Conservation (phyloP, 2,888 invertebrate species). For the Diachrysia chrysitis region DNA sequence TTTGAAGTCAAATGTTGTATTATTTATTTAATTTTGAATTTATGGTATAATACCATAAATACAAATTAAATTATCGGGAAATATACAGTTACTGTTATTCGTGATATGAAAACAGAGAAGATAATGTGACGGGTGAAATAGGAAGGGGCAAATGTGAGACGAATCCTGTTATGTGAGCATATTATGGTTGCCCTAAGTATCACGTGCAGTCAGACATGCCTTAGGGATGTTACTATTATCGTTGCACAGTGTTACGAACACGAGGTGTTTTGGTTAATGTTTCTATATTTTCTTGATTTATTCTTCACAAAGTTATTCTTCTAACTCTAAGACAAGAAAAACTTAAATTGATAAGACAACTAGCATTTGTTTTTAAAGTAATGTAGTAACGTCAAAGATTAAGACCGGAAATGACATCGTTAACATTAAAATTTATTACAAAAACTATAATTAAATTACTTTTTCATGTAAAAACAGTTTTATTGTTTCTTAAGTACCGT, state of each 20-base stretch:
- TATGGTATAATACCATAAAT: not conserved
- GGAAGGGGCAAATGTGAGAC: slow-evolving; percentile 30
- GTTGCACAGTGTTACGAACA: slow-evolving; percentile 56
- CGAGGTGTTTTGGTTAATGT: slow-evolving; percentile 15
- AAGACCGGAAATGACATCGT: not conserved
- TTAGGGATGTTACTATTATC: slow-evolving; percentile 65
- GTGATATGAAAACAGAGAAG: slow-evolving; percentile 25
- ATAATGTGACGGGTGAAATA: slow-evolving; percentile 39
- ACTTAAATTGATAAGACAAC: not conserved
- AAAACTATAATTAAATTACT: not conserved
- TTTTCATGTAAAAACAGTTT: slow-evolving; percentile 1
- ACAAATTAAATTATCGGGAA: slow-evolving; percentile 11
- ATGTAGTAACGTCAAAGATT: not conserved
- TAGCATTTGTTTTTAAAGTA: not conserved
- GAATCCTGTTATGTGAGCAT: slow-evolving; percentile 33
- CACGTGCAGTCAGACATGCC: slow-evolving; percentile 54
- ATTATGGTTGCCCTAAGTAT: slow-evolving; percentile 46
- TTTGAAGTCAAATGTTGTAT: no score
- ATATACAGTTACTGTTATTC: slow-evolving; percentile 21
- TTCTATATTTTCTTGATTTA: not conserved
- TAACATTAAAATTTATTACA: slow-evolving; percentile 1
- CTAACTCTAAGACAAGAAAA: not conserved
- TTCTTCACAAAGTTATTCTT: not conserved
- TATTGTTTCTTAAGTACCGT: slow-evolving; percentile 3
- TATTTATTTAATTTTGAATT: not conserved